Percentiles rank a stretch among this genome's conserved stretches.
Evolutionary conservation across 2,113 vertebrate genomes (phyloP).

Genomic region (Dendropsophus ebraccatus): DNA sequence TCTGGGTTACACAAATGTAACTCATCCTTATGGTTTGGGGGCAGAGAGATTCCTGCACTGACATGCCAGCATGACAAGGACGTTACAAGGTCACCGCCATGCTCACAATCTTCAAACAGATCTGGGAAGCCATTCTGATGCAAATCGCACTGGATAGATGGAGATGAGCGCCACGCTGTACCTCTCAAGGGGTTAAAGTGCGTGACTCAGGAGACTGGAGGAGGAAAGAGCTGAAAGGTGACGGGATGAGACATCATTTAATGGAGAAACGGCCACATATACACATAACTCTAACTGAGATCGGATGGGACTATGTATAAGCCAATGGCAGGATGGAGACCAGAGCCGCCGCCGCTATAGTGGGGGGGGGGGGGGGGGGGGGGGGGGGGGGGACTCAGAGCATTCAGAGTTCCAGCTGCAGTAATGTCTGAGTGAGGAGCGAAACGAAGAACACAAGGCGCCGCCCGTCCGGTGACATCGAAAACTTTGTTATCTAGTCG

Average conservation of each 20-base stretch:
- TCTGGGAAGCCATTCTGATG: neutral
- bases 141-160: neutral
- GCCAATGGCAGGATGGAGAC: no score
- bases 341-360: no score
- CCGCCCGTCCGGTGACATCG: no score
- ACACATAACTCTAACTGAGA: neutral
- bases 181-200: slow-evolving; percentile 37
- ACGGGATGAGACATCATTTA: slow-evolving; percentile 1
- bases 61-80: slow-evolving; percentile 51
- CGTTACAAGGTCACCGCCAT: slow-evolving; percentile 50
- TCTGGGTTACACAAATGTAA: neutral
- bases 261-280: neutral
- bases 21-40: slow-evolving; percentile 24
- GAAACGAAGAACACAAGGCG: no score
- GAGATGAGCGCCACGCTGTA: neutral
- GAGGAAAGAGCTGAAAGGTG: slow-evolving; percentile 11
- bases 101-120: neutral
- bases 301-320: neutral
- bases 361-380: no score
- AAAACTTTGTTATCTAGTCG: no score
- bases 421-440: no score
- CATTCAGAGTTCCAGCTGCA: no score
- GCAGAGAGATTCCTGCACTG: slow-evolving; percentile 33
- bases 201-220: slow-evolving; percentile 26
- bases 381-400: no score